Percentiles rank a stretch among this genome's conserved stretches.
Conservation (phyloP, 92 coral and sea anemone genomes). For the Isaurus tuberculatus region DNA sequence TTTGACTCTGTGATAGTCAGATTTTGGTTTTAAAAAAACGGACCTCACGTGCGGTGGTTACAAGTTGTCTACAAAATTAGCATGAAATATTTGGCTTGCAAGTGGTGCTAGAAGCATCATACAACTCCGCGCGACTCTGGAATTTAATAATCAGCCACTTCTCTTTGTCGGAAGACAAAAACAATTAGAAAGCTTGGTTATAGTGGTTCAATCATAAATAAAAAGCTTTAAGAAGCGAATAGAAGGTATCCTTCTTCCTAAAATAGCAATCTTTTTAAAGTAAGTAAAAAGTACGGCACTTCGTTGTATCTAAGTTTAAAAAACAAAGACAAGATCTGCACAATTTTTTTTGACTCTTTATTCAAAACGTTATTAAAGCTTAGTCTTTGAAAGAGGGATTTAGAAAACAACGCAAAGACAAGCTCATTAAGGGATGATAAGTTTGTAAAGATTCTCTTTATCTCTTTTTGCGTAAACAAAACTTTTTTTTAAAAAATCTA, state of each 20-base stretch:
- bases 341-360: too few species aligned
- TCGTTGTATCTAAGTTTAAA: not conserved
- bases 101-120: not conserved
- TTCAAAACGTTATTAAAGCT: not conserved
- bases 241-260: not conserved
- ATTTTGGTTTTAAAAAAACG: not conserved
- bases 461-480: not conserved
- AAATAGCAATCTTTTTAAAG: not conserved
- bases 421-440: conserved; percentile 12
- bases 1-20: conserved; percentile 4
- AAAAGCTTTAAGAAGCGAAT: not conserved
- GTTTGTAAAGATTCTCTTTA: conserved; percentile 35
- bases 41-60: not conserved
- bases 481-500: not conserved
- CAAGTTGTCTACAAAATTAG: not conserved
- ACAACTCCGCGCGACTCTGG: conserved; percentile 13
- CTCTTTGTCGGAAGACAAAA: conserved; percentile 29
- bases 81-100: not conserved
- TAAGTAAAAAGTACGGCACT: too few species aligned
- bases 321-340: not conserved
- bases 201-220: not conserved
- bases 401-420: conserved; percentile 12
- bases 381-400: not conserved
- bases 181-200: conserved; percentile 1
- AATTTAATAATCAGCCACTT: conserved; percentile 26